A percentile compares a stretch with the other conserved stretches of the same genome.
Evolutionary conservation across 2,888 invertebrate genomes (phyloP).

Genomic region (Mylabris sibirica): DNA sequence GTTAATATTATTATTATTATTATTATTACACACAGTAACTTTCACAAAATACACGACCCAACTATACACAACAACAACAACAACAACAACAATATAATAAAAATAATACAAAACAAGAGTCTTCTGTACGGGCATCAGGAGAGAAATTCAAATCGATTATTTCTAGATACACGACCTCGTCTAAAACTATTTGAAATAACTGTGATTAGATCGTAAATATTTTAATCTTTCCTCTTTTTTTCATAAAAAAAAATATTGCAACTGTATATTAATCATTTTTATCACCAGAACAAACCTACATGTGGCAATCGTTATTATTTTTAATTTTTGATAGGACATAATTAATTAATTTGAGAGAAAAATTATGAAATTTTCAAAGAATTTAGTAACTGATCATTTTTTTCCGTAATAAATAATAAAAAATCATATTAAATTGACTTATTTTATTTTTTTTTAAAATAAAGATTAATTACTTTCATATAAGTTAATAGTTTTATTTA

Average conservation of each 20-base stretch:
- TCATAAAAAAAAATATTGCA: background rate
- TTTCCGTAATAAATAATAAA: background rate
- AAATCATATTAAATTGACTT: background rate
- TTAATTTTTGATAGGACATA: background rate
- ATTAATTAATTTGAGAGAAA: background rate
- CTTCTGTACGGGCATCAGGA: slow-evolving; percentile 9
- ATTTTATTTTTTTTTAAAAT: background rate
- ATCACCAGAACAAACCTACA: no score
- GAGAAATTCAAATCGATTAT: slow-evolving; percentile 11
- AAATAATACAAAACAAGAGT: slow-evolving; percentile 7
- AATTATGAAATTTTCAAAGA: background rate
- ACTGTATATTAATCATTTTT: background rate
- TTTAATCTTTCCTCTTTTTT: background rate
- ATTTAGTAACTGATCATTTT: background rate
- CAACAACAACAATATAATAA: background rate
- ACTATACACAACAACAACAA: background rate
- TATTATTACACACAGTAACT: background rate
- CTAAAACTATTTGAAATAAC: background rate
- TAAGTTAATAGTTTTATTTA: no score
- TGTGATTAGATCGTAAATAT: slow-evolving; percentile 2
- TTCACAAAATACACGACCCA: slow-evolving; percentile 11
- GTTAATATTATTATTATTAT: no score
- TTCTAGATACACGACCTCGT: background rate
- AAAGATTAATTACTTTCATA: no score
- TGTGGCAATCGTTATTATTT: background rate